Evolutionary conservation across 2,888 invertebrate genomes (phyloP), one percentile per base, ranked within the genome.

Genomic region (Anthophora plumipes): DNA sequence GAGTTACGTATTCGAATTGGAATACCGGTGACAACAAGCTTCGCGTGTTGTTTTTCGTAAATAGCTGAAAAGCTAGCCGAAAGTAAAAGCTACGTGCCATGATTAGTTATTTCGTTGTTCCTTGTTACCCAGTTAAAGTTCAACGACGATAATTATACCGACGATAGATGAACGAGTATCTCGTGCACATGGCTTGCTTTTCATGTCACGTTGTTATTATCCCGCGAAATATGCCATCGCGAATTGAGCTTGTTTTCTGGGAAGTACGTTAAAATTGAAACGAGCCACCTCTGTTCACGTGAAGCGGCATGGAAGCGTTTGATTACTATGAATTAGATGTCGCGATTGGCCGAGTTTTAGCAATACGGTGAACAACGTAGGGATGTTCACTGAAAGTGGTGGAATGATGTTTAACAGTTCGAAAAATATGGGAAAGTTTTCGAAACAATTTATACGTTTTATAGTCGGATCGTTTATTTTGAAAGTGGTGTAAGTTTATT

Each of bases 201-300:
- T 71, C 37, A 17, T 20, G 41, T 64, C 50, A 64, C 22, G 14
- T 71, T 66, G 5, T 31, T 25, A 64, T 76, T 55, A 31, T 70
- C 22, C 17, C 14, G 37, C 20, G 55, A 55, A 63, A 55, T 69
- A 37, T 22, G 12, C 25, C 25, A 7, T 25, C 31, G 68, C 25
- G 57, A 17, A 48, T 74, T 4, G 41, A 48, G 31, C 25, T 68
- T 59, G 31, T 50, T 55, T 37, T 41, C 25, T 12, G 7, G 50
- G 39, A 20, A 59, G 11, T 8, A 11, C 8, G 37, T 3, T 66
- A 14, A 46, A 17, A 12, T 41, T 43, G 54, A 43, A 25, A 67
- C 25, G 52, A 37, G 20, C 20, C 8, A n/a, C 22, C 39, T 55
- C n/a, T 43, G 39, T 55, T 43, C 14, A 1, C 2, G 1, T 20